These are phyloP conservation scores for Artibeus lituratus DNA, from an alignment of 2,797 vertebrate species.

Conservation along the genomic window DNA sequence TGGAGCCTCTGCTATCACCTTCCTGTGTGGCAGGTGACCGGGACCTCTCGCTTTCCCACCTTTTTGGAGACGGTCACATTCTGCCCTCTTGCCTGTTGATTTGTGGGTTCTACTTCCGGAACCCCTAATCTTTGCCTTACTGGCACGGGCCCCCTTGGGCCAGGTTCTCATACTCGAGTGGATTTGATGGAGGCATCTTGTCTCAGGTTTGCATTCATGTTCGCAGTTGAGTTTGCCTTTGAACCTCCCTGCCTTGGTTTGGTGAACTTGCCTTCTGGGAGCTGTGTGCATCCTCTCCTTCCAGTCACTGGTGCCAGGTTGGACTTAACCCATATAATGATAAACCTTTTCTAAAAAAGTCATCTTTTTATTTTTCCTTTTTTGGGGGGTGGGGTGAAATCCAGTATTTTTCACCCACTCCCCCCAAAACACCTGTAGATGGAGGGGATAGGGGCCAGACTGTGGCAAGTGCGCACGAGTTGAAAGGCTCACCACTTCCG, in stretches of 20 bases:
- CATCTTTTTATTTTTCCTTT: not conserved
- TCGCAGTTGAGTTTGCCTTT: not conserved
- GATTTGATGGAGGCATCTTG: not conserved
- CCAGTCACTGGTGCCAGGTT: not conserved
- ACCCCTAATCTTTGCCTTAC: not conserved
- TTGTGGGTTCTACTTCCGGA: not conserved
- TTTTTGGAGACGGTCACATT: too few species aligned
- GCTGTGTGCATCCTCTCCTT: not conserved
- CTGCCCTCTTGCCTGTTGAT: not conserved
- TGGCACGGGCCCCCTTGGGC: not conserved
- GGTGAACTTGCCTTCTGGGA: not conserved
- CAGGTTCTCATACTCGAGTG: rapidly evolving
- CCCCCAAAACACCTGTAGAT: too few species aligned
- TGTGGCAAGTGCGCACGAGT: rapidly evolving
- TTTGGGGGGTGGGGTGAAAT: not conserved
- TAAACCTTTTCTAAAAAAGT: not conserved
- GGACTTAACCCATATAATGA: rapidly evolving
- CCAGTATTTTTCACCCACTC: not conserved
- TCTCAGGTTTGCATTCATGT: not conserved
- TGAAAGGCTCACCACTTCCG: not conserved
- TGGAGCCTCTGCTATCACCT: not conserved
- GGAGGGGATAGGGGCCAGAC: too few species aligned
- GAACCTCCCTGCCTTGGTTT: not conserved
- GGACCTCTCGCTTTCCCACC: not conserved
- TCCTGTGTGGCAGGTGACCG: rapidly evolving